Evolutionary conservation across 2,797 vertebrate species (phyloP), one percentile per base, ranked within the genome.

Genomic region (Etheostoma perlongum): DNA sequence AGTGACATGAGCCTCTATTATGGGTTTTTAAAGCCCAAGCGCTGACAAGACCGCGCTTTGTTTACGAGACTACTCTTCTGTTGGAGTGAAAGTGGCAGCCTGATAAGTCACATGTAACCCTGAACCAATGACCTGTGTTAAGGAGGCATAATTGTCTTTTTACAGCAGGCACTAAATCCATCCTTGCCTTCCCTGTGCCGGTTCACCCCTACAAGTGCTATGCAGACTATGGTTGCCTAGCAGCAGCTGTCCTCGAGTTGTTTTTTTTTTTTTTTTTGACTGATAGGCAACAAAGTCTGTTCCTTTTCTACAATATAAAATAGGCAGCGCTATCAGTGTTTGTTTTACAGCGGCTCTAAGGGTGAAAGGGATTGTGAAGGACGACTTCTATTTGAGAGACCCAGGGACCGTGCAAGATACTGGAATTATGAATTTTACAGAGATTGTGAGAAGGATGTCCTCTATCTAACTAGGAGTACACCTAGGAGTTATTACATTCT

Each of bases 91-190:
- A 79, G 82, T 63, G 46, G 53, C 18, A 0, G 69, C 62, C 79
- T 81, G 85, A 85, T 89, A 87, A 90, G 89, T 85, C 90, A 68
- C 73, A 67, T 79, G 89, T 81, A 81, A 76, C 92, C 83, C 75
- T 94, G 92, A 95, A 92, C 93, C 87, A 77, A 85, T 89, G 94
- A 91, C 93, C 94, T 92, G 91, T 88, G 92, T 93, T 93, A 92
- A 95, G 85, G 79, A 92, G 84, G 90, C 76, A 78, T 95, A 95
- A 95, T 94, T 94, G 92, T 94, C 82, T 94, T 94, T 94, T 93
- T 91, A 93, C 85, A 74, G 63, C 79, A 48, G 74, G 67, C 88
- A 90, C 78, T 91, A 90, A 89, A 90, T 91, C 88, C 73, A n/a
- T 78, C 83, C 71, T 65, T 18, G 49, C 85, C 83, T 76, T 44